These are phyloP conservation scores for Volucella inanis DNA, from an alignment of 2,888 invertebrate genomes.

Conservation along the genomic window DNA sequence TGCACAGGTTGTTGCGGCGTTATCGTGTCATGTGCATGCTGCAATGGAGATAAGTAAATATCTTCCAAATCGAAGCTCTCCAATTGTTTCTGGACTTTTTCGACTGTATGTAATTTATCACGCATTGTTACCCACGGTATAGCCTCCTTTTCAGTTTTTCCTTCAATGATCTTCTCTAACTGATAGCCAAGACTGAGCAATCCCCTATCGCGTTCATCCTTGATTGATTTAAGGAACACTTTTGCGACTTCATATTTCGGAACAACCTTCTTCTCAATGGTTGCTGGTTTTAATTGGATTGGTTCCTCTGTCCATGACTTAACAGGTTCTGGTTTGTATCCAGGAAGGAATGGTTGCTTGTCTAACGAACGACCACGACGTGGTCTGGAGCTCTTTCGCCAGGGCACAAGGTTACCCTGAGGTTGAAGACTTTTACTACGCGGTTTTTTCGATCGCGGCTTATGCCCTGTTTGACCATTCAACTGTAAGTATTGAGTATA, in stretches of 20 bases:
- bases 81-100: slow-evolving; percentile 82
- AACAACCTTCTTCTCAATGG: slow-evolving; percentile 84
- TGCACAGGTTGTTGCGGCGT: slow-evolving; percentile 77
- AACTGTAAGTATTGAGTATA: slow-evolving; percentile 79
- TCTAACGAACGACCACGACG: slow-evolving; percentile 84
- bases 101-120: slow-evolving; percentile 81
- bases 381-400: slow-evolving; percentile 81
- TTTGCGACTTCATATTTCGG: slow-evolving; percentile 84
- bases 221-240: slow-evolving; percentile 84
- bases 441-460: slow-evolving; percentile 80
- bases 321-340: slow-evolving; percentile 81
- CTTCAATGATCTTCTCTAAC: slow-evolving; percentile 81
- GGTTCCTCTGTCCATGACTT: slow-evolving; percentile 88
- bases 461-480: slow-evolving; percentile 79
- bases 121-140: slow-evolving; percentile 82
- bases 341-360: slow-evolving; percentile 81
- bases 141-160: slow-evolving; percentile 81
- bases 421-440: slow-evolving; percentile 83
- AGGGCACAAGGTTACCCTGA: slow-evolving; percentile 80
- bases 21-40: slow-evolving; percentile 66
- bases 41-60: slow-evolving; percentile 79
- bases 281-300: slow-evolving; percentile 85
- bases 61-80: slow-evolving; percentile 83
- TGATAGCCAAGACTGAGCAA: slow-evolving; percentile 81
- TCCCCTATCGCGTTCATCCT: slow-evolving; percentile 83